Evolutionary conservation across 2,888 invertebrate genomes (phyloP).

Genomic region (Coelinius sp.): DNA sequence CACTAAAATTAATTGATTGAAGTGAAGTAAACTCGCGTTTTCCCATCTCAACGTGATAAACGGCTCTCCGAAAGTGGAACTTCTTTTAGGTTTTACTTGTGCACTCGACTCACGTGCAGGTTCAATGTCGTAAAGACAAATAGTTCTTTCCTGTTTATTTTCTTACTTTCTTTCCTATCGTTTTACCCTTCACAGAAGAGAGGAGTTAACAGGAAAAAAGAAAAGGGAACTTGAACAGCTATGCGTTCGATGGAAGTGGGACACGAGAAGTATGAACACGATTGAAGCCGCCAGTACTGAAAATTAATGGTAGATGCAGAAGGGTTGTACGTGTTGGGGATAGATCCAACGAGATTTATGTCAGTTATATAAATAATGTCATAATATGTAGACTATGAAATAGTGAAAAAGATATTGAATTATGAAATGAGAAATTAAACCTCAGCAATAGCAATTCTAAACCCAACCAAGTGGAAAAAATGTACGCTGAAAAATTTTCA

Average conservation of each 20-base stretch:
- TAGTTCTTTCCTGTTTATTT: conserved; percentile 43
- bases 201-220: neutral
- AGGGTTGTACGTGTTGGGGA: conserved; percentile 13
- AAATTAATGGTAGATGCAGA: conserved; percentile 4
- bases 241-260: neutral
- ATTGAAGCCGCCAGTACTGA: conserved; percentile 3
- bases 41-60: conserved; percentile 35
- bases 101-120: conserved; percentile 30
- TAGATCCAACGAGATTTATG: conserved; percentile 1
- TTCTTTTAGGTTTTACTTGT: neutral
- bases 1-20: conserved; percentile 35
- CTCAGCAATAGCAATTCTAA: neutral
- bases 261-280: conserved; percentile 11
- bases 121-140: conserved; percentile 39
- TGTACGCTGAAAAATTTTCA: neutral
- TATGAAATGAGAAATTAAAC: neutral
- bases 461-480: conserved; percentile 20
- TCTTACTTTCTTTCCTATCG: neutral
- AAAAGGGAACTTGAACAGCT: neutral
- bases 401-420: neutral
- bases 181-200: neutral
- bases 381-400: neutral
- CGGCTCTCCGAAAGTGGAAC: neutral
- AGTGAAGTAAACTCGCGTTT: conserved; percentile 27
- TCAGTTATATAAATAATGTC: neutral